These are phyloP conservation scores for Drosophila albomicans DNA, from an alignment of 1,140 invertebrate species.

Conservation along the genomic window DNA sequence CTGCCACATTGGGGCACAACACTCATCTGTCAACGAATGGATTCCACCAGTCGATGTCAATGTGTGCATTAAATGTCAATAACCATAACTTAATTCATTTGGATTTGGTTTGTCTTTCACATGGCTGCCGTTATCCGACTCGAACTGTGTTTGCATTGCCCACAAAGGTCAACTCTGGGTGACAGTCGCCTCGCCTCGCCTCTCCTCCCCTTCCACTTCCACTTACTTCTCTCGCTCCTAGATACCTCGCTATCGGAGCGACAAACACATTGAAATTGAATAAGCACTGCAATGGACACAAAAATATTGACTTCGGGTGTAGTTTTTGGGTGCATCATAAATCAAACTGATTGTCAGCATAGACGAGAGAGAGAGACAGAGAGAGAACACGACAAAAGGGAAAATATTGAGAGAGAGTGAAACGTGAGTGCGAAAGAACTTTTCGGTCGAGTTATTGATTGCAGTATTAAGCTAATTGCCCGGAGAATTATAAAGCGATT, in stretches of 20 bases:
- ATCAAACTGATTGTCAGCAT: constrained; percentile 45
- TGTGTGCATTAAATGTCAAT: constrained; percentile 67
- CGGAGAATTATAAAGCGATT: constrained; percentile 24
- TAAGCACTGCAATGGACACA: constrained; percentile 40
- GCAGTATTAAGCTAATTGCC: constrained; percentile 50
- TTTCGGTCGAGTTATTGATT: constrained; percentile 29
- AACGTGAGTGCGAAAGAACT: constrained; percentile 6
- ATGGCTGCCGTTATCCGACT: constrained; percentile 49
- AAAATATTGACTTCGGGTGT: constrained; percentile 51
- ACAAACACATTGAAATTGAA: constrained; percentile 47
- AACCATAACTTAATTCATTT: constrained; percentile 68
- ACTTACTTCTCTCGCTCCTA: neutral
- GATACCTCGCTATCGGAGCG: constrained; percentile 12
- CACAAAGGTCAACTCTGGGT: constrained; percentile 40
- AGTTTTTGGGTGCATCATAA: constrained; percentile 49
- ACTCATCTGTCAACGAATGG: constrained; percentile 49
- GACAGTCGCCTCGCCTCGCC: neutral
- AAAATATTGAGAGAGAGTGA: neutral
- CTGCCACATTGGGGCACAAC: constrained; percentile 18
- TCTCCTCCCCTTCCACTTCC: neutral
- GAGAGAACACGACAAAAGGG: neutral
- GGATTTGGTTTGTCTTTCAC: constrained; percentile 57
- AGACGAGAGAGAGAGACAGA: neutral
- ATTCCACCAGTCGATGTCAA: constrained; percentile 10
- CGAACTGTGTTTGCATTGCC: constrained; percentile 49